Percentiles rank a stretch among this genome's conserved stretches.
phyloP scores from a whole-genome alignment of 2,113 vertebrate species.

The Pristiophorus japonicus region DNA sequence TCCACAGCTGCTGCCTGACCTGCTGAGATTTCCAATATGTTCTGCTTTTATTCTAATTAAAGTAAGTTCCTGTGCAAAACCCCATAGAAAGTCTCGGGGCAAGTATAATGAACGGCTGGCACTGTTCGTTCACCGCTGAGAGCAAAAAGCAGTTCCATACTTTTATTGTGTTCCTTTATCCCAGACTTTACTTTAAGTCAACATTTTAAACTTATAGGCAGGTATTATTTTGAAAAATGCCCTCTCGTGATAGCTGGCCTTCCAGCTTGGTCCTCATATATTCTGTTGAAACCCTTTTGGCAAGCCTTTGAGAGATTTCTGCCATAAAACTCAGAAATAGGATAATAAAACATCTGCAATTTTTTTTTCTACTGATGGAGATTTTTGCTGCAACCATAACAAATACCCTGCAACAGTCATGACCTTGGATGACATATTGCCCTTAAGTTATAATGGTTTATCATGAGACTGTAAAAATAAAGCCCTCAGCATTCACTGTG shows the following conservation, averaged over 20 bases:
- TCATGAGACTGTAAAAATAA: not conserved
- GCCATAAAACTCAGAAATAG: not conserved
- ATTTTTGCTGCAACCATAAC: not conserved
- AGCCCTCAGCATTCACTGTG: not conserved
- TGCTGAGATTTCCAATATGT: too few relatives aligned
- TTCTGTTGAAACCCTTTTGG: not conserved
- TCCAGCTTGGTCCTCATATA: not conserved
- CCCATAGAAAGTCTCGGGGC: too few relatives aligned
- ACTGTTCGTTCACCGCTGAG: too few relatives aligned
- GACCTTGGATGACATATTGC: not conserved
- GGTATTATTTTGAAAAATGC: not conserved
- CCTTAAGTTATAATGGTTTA: not conserved
- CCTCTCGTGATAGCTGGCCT: not conserved
- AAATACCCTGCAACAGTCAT: not conserved
- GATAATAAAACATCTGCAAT: not conserved
- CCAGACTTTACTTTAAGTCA: too few relatives aligned
- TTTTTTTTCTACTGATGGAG: not conserved
- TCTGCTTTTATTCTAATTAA: too few relatives aligned
- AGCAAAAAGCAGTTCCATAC: too few relatives aligned
- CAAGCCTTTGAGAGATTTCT: not conserved
- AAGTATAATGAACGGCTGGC: too few relatives aligned
- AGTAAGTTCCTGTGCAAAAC: too few relatives aligned
- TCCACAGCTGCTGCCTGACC: too few relatives aligned
- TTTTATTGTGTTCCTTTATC: too few relatives aligned
- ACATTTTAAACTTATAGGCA: too few relatives aligned